Base-by-base conservation (phyloP, 2,888 invertebrate genomes). In the Metallyticus violacea region DNA sequence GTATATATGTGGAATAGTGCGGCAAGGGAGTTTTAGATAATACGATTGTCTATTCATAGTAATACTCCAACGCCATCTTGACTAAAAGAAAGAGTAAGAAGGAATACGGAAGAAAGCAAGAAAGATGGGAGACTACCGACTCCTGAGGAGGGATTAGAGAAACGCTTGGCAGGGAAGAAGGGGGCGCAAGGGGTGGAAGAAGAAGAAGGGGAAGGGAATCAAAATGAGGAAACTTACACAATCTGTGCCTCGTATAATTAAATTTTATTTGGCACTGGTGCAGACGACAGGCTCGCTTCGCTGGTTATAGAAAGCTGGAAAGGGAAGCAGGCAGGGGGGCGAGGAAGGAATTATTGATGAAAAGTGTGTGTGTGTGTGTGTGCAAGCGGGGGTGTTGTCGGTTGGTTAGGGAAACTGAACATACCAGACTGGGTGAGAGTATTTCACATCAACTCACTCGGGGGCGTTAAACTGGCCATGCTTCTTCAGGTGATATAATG, bases 201-300 rank as follows among this genome's bases (percentile, higher is more conserved):
- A n/a, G n/a, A n/a, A n/a, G n/a, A n/a, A n/a, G 78, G 26, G 83
- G 82, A 62, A 77, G 81, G 84, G 81, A 85, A 83, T 85, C 85
- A 80, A 85, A 88, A 87, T 86, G 86, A 86, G 86, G 86, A 86
- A 86, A 86, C 84, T 87, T 87, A 86, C 86, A 86, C 84, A 84
- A 78, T 83, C 77, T 84, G 85, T 25, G 87, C 81, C 77, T 77
- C 81, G 85, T 87, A 81, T 85, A 85, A 85, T 85, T 85, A 85
- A 85, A 85, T 85, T 85, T 85, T 82, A 82, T 85, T 85, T 85
- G 82, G 87, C 87, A 80, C 85, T 77, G 85, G 87, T 85, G 87
- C 82, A 85, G 87, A 30, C 85, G 87, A 87, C 82, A 85, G 87
- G 81, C 77, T 15, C 77, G 81, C 26, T 27, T 30, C n/a, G 40